These are phyloP conservation scores for Diphyllodes magnificus DNA, from an alignment of 2,113 vertebrate genomes.

Conservation along the genomic window DNA sequence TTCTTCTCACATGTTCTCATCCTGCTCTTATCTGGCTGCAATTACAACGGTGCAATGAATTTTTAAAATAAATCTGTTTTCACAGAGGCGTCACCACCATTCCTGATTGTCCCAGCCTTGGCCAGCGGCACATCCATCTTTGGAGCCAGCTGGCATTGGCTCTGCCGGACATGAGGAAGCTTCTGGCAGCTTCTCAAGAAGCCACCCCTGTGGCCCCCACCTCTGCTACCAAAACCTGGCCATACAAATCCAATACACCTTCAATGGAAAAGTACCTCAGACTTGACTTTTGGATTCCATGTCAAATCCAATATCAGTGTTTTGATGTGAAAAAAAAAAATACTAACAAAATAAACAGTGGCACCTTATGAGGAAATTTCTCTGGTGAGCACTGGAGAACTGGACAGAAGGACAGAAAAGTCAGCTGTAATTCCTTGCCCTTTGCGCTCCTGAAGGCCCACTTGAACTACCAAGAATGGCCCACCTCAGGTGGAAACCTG, in stretches of 20 bases:
- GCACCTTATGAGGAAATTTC: neutral
- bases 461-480: neutral
- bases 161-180: neutral
- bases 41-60: neutral
- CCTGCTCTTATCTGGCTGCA: neutral
- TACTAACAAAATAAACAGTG: neutral
- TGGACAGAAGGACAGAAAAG: neutral
- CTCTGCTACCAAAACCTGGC: neutral
- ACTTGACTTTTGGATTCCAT: neutral
- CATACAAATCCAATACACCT: neutral
- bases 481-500: neutral
- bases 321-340: neutral
- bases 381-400: neutral
- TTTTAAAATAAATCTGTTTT: neutral
- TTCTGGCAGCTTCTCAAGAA: neutral
- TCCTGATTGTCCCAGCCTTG: neutral
- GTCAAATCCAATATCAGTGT: neutral
- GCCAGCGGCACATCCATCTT: fast-evolving
- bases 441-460: neutral
- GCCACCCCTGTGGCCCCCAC: no score
- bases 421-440: neutral
- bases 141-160: neutral
- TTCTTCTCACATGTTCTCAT: neutral
- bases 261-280: neutral
- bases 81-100: fast-evolving